Conservation (phyloP, 2,797 vertebrate genomes). For the Pseudotriccus pelzelni region DNA sequence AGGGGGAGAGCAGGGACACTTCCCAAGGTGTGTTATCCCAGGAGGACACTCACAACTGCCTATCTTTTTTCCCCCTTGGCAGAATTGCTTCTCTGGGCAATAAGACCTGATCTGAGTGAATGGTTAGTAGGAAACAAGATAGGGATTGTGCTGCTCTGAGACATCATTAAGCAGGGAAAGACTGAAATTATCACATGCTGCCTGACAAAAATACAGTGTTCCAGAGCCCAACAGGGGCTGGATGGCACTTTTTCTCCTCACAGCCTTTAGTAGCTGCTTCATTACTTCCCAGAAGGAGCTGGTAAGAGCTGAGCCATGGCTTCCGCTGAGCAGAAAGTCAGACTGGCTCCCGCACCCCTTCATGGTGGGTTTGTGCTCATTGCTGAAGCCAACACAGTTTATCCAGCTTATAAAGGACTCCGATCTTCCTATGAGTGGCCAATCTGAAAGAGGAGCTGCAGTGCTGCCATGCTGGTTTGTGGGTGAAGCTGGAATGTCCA, state of each 20-base stretch:
- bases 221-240: not conserved
- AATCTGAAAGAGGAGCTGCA: not conserved
- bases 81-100: not conserved
- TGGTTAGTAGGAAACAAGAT: not conserved
- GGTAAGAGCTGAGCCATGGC: not conserved
- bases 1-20: not conserved
- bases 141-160: not conserved
- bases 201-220: not conserved
- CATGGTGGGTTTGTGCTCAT: rapidly evolving
- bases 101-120: not conserved
- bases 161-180: not conserved
- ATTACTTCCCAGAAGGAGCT: not conserved
- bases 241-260: not conserved
- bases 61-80: not conserved
- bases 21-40: rapidly evolving
- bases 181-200: not conserved
- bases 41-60: not conserved
- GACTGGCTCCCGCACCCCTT: not conserved
- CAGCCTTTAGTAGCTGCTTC: not conserved
- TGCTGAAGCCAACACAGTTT: not conserved
- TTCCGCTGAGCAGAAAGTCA: not conserved
- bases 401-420: not conserved
- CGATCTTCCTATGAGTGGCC: not conserved
- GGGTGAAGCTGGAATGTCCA: not conserved
- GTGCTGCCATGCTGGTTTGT: rapidly evolving